phyloP scores from a whole-genome alignment of 1,140 invertebrate genomes.

The Pomacea maculata region DNA sequence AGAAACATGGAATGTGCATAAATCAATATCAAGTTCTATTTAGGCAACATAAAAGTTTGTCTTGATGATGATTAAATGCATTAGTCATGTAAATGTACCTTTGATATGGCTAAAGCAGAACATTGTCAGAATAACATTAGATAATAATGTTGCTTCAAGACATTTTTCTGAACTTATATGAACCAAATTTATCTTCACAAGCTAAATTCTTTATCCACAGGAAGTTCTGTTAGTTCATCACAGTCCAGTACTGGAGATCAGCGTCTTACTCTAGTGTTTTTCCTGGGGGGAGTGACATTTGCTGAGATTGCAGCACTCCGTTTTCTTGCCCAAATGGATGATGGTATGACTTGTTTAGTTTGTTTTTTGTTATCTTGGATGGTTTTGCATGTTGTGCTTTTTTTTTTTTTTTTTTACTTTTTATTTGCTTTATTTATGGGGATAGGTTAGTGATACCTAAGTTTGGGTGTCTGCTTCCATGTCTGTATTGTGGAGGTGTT shows the following conservation, averaged over 20 bases:
- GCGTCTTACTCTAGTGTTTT: constrained; percentile 88
- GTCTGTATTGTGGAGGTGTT: not conserved
- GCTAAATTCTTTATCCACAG: constrained; percentile 38
- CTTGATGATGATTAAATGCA: no score
- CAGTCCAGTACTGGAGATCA: constrained; percentile 64
- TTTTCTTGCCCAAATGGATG: constrained; percentile 91
- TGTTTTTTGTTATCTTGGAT: not conserved
- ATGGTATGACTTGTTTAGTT: constrained; percentile 69
- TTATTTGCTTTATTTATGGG: not conserved
- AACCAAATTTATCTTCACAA: constrained; percentile 11
- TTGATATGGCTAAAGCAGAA: no score
- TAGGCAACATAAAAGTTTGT: no score
- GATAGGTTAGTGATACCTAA: not conserved
- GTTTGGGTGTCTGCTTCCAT: not conserved
- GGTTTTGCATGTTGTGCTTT: not conserved
- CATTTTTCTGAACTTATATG: not conserved
- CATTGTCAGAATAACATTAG: not conserved
- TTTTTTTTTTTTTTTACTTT: not conserved
- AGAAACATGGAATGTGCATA: no score
- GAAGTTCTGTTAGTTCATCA: constrained; percentile 62
- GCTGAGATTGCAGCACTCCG: constrained; percentile 92
- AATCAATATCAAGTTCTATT: no score
- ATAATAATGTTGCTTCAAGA: not conserved
- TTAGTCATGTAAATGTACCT: no score
- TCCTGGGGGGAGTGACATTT: constrained; percentile 95